phyloP scores from a whole-genome alignment of 2,113 vertebrate genomes.

The Brachypodius melanocephalos region DNA sequence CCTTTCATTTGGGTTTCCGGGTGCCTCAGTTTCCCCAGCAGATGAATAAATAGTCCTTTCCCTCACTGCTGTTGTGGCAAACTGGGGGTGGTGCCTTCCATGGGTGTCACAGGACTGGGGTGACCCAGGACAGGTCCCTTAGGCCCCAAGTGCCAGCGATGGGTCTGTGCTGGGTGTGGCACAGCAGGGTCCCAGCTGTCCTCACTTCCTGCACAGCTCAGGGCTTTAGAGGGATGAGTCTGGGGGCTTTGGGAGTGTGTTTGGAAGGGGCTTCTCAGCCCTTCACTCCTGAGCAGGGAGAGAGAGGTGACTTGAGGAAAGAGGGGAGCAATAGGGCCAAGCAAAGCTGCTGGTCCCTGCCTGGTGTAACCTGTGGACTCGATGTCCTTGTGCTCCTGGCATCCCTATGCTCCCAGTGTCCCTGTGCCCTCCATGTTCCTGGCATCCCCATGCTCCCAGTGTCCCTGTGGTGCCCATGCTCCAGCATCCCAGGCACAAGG shows the following conservation, averaged over 20 bases:
- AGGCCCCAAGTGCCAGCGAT: accelerated
- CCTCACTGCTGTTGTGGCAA: not conserved
- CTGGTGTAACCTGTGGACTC: accelerated
- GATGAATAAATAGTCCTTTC: not conserved
- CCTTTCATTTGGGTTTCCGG: not conserved
- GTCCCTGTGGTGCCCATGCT: too few relatives aligned
- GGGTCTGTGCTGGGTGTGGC: not conserved
- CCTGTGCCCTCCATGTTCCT: not conserved
- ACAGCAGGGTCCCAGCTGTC: not conserved
- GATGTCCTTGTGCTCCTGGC: not conserved
- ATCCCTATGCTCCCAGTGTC: not conserved
- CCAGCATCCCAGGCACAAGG: accelerated
- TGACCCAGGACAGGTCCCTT: not conserved
- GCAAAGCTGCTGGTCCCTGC: not conserved
- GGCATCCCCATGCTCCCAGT: accelerated
- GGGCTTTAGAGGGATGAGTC: not conserved
- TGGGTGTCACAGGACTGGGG: accelerated
- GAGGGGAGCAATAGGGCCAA: not conserved
- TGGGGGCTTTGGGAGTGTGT: not conserved
- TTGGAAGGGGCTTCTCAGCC: not conserved
- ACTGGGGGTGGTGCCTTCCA: not conserved
- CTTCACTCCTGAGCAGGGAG: not conserved
- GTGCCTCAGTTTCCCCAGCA: not conserved
- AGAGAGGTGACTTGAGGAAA: not conserved
- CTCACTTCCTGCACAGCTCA: accelerated